Conservation (phyloP, 2,797 vertebrate species). For the Anas bernieri region DNA sequence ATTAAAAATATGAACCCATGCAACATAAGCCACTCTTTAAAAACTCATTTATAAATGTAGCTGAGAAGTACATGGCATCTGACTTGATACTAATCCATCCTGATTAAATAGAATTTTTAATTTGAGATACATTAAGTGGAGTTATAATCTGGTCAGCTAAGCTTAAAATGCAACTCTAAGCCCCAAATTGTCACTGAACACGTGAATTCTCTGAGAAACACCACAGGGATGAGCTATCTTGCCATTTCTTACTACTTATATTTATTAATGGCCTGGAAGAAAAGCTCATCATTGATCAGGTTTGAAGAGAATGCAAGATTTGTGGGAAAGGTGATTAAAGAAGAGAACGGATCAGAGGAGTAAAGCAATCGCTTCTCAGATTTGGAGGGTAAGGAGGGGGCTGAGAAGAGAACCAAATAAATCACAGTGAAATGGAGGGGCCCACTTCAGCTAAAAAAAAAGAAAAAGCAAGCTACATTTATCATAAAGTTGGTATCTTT, state of each 20-base stretch:
- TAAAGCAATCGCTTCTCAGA: background rate
- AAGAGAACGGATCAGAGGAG: background rate
- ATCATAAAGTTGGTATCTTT: background rate
- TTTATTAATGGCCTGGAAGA: background rate
- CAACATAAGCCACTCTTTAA: background rate
- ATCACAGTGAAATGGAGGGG: background rate
- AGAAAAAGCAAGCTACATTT: background rate
- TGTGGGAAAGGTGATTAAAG: background rate
- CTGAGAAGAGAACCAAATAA: background rate
- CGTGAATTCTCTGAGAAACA: background rate
- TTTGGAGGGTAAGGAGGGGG: background rate
- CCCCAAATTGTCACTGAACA: background rate
- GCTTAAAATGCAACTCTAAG: background rate
- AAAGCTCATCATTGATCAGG: background rate
- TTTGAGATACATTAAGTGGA: background rate
- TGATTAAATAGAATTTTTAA: slow-evolving; percentile 4
- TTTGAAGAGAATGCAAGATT: background rate
- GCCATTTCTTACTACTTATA: background rate
- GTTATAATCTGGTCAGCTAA: background rate
- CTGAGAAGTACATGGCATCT: background rate
- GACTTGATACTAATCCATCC: background rate
- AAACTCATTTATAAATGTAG: background rate
- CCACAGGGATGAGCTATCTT: background rate
- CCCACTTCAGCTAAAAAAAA: background rate
- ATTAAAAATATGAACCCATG: background rate